Evolutionary conservation across 1,140 invertebrate species (phyloP).

Genomic region (Caenorhabditis tropicalis): DNA sequence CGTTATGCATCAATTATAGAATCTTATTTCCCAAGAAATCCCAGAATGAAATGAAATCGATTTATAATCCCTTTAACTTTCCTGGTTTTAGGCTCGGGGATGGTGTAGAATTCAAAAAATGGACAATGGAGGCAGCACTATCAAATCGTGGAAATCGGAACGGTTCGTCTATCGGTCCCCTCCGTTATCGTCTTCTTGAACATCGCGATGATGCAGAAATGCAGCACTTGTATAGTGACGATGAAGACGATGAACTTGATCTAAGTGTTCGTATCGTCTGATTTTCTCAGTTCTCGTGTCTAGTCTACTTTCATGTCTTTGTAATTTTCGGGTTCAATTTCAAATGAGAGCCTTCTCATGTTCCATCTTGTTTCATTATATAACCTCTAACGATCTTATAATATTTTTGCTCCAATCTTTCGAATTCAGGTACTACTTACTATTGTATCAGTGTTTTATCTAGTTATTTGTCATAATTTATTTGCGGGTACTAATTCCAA

Average conservation of each 20-base stretch:
- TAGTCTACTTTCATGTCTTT: neutral
- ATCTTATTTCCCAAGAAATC: too few species aligned
- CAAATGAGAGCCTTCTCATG: neutral
- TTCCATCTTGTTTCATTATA: neutral
- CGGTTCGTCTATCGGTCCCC: neutral
- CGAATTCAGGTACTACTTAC: neutral
- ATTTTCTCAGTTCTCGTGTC: neutral
- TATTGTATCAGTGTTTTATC: neutral
- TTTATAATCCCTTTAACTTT: neutral
- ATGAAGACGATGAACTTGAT: conserved; percentile 25
- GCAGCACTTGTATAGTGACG: conserved; percentile 14
- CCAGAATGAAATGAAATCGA: too few species aligned
- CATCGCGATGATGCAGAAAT: conserved; percentile 24
- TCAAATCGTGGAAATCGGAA: neutral
- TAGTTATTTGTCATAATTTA: neutral
- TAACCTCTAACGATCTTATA: conserved; percentile 4
- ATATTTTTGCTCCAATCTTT: neutral
- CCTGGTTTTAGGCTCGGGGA: neutral
- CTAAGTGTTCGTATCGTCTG: conserved; percentile 6
- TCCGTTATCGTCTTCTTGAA: conserved; percentile 15
- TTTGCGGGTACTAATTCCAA: neutral
- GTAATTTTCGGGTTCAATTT: neutral
- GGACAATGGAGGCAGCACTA: conserved; percentile 3
- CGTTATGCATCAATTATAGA: too few species aligned
- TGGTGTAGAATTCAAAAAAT: conserved; percentile 41